Percentiles rank a stretch among this genome's conserved stretches.
phyloP scores from a whole-genome alignment of 2,888 invertebrate species.

The Epistrophe grossulariae region DNA sequence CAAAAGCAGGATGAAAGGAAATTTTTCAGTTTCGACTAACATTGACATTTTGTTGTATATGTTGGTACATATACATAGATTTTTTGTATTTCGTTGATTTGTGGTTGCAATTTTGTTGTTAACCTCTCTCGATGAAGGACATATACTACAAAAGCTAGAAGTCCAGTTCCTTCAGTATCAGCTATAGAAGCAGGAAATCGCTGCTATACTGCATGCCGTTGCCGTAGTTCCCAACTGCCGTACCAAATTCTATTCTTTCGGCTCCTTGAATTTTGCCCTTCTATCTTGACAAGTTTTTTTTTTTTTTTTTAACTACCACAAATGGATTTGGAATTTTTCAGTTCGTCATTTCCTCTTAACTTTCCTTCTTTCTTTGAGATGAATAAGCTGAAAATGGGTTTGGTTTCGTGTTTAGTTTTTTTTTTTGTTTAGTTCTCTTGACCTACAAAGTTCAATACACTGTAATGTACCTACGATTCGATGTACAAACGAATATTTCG shows the following conservation, averaged over 20 bases:
- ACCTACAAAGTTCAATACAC: conserved; percentile 5
- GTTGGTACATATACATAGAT: too few species aligned
- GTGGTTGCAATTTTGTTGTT: conserved; percentile 29
- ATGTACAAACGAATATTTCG: too few species aligned
- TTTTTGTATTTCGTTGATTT: conserved; percentile 16
- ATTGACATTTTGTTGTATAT: conserved; percentile 5
- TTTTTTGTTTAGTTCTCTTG: neutral
- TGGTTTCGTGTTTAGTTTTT: neutral
- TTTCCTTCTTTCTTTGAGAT: conserved; percentile 5
- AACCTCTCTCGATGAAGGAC: conserved; percentile 21
- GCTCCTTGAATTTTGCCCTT: neutral
- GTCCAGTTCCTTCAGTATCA: neutral
- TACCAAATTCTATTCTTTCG: neutral
- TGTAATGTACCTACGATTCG: neutral
- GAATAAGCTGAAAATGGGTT: conserved; percentile 23
- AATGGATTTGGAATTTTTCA: conserved; percentile 14
- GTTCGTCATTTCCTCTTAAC: conserved; percentile 2
- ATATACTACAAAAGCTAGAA: neutral
- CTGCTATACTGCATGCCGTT: neutral
- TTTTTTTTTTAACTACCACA: neutral
- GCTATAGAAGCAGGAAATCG: neutral
- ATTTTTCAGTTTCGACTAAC: conserved; percentile 21
- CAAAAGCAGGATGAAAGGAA: conserved; percentile 8
- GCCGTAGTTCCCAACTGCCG: too few species aligned
- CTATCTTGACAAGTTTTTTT: conserved; percentile 15